phyloP scores from a whole-genome alignment of 2,888 invertebrate genomes.

The Nomada hirtipes region DNA sequence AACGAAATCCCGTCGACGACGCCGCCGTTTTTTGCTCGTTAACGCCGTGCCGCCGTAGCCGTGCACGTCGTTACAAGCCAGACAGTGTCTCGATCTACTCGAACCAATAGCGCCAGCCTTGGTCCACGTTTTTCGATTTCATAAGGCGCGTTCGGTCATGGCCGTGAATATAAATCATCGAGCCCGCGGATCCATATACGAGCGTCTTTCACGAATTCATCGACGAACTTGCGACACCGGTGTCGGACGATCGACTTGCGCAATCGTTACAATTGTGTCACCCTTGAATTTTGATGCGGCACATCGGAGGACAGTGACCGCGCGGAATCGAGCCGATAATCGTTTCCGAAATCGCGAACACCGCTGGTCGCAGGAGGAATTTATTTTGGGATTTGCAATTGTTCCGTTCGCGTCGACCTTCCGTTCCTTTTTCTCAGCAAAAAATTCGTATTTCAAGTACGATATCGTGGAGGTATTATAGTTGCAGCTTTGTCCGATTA shows the following conservation, averaged over 20 bases:
- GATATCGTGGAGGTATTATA: too few relatives aligned
- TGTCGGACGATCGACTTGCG: slow-evolving; percentile 17
- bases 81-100: not conserved
- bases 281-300: slow-evolving; percentile 41
- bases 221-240: slow-evolving; percentile 23
- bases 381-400: too few relatives aligned
- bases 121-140: slow-evolving; percentile 6
- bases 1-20: not conserved
- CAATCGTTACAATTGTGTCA: slow-evolving; percentile 13
- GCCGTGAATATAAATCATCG: slow-evolving; percentile 15
- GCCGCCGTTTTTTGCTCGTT: not conserved
- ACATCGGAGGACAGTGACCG: slow-evolving; percentile 20
- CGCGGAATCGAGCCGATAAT: not conserved
- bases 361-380: not conserved
- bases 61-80: not conserved
- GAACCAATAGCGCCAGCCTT: not conserved
- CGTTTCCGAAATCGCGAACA: not conserved
- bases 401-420: too few relatives aligned
- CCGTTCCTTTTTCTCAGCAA: too few relatives aligned
- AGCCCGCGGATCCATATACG: not conserved
- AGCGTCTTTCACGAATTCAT: slow-evolving; percentile 18
- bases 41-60: not conserved
- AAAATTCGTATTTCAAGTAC: too few relatives aligned
- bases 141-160: not conserved
- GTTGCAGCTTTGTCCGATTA: too few relatives aligned